phyloP scores from a whole-genome alignment of 2,888 invertebrate species.

The Drosophila tanythrix region DNA sequence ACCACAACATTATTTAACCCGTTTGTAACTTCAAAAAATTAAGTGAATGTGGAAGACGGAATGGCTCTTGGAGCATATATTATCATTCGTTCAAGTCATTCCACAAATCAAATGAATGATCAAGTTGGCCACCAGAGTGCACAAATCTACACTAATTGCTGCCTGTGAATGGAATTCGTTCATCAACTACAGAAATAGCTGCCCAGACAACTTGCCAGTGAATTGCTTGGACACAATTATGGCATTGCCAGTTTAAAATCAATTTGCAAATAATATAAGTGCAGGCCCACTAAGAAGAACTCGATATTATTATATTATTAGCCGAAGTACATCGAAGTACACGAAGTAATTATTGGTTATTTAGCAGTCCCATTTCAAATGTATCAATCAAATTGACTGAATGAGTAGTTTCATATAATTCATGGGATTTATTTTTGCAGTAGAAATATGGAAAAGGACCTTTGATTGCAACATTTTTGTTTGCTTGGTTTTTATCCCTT shows the following conservation, averaged over 20 bases:
- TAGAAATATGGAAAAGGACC: background rate
- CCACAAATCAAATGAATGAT: slow-evolving; percentile 1
- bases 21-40: background rate
- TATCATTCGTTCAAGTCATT: background rate
- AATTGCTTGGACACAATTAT: slow-evolving; percentile 43
- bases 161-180: background rate
- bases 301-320: slow-evolving; percentile 2
- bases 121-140: background rate
- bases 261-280: slow-evolving; percentile 66
- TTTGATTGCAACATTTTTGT: background rate
- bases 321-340: background rate
- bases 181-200: background rate
- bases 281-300: slow-evolving; percentile 26
- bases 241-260: slow-evolving; percentile 73
- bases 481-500: background rate
- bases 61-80: background rate
- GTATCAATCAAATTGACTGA: slow-evolving; percentile 59
- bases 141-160: background rate
- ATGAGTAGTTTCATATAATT: background rate
- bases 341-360: slow-evolving; percentile 5
- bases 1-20: background rate
- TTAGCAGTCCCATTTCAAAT: slow-evolving; percentile 72
- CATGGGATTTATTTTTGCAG: background rate
- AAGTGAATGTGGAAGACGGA: background rate
- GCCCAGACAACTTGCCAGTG: slow-evolving; percentile 6